Evolutionary conservation across 2,113 vertebrate genomes (phyloP).

Genomic region (Rhineura floridana): DNA sequence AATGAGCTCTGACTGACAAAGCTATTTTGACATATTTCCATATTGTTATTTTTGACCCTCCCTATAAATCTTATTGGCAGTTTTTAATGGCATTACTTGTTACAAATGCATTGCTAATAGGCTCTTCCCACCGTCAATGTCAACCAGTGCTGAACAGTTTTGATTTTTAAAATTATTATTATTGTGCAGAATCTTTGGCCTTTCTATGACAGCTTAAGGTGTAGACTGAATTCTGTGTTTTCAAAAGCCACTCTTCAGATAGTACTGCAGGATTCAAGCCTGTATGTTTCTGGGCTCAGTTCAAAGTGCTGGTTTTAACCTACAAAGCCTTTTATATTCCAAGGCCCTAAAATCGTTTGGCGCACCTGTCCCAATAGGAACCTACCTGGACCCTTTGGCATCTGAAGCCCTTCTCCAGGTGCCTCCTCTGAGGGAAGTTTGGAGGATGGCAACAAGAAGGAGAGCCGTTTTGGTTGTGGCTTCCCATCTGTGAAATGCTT

Average conservation of each 20-base stretch:
- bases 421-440: too few relatives aligned
- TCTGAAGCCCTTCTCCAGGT: too few relatives aligned
- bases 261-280: background rate
- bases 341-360: too few relatives aligned
- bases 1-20: conserved; percentile 23
- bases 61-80: background rate
- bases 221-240: background rate
- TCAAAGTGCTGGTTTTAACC: too few relatives aligned
- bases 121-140: background rate
- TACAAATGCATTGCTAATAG: background rate
- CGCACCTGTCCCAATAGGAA: too few relatives aligned
- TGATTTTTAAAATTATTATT: too few relatives aligned
- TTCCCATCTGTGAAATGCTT: too few relatives aligned
- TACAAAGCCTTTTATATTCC: too few relatives aligned
- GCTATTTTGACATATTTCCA: conserved; percentile 27
- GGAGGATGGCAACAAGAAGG: too few relatives aligned
- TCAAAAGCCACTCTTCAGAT: background rate
- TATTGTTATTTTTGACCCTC: conserved; percentile 24
- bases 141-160: background rate
- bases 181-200: background rate
- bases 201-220: background rate
- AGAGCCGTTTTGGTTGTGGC: too few relatives aligned
- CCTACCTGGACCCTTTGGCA: too few relatives aligned
- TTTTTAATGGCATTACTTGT: background rate
- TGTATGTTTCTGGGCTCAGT: background rate